phyloP scores from a whole-genome alignment of 2,888 invertebrate genomes.

The Philhelius pedissequus region DNA sequence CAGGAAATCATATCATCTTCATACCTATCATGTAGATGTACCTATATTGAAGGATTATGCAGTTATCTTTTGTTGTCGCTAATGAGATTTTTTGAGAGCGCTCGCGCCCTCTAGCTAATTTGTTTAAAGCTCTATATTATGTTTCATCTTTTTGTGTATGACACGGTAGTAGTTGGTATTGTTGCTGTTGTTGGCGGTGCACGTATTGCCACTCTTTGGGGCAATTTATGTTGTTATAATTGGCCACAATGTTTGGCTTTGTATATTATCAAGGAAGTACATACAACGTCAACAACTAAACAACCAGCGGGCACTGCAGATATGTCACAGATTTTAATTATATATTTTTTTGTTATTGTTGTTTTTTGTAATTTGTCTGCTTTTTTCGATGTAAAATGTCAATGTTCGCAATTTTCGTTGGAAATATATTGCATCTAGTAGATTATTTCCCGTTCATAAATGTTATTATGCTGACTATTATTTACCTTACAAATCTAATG shows the following conservation, averaged over 20 bases:
- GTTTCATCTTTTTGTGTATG: conserved; percentile 26
- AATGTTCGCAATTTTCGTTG: conserved; percentile 24
- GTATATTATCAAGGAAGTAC: conserved; percentile 45
- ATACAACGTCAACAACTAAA: neutral
- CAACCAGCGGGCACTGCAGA: conserved; percentile 41
- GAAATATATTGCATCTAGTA: no score
- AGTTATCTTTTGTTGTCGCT: conserved; percentile 68
- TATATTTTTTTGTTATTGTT: neutral
- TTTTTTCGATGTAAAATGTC: neutral
- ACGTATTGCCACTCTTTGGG: conserved; percentile 57
- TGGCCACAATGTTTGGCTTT: conserved; percentile 49
- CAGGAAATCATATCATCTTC: conserved; percentile 53
- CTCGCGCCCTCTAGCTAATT: conserved; percentile 59
- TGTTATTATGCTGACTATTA: no score
- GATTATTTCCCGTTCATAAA: no score
- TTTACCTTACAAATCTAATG: no score
- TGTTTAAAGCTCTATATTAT: conserved; percentile 59
- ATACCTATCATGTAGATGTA: no score
- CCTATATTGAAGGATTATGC: conserved; percentile 67
- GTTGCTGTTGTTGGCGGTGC: conserved; percentile 36
- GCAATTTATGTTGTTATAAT: conserved; percentile 48
- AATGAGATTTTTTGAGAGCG: conserved; percentile 65
- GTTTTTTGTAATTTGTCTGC: neutral
- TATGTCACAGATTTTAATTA: conserved; percentile 33
- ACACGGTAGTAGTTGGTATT: conserved; percentile 45